Conservation (phyloP, 2,888 invertebrate genomes). For the Eilema depressum region DNA sequence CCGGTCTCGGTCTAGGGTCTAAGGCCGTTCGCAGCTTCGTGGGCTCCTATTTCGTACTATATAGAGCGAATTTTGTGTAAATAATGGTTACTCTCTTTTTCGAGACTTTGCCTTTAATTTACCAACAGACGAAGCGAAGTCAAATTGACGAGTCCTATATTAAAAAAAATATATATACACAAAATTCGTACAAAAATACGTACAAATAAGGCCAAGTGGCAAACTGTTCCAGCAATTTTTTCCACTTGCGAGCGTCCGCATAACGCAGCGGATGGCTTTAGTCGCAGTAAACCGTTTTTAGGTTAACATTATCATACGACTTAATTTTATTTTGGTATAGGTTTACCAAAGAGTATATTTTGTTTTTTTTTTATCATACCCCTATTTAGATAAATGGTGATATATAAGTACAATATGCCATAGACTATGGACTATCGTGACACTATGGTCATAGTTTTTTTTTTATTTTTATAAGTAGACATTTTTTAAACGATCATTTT, state of each 20-base stretch:
- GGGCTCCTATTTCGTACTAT: not conserved
- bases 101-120: too few species aligned
- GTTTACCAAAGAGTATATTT: slow-evolving; percentile 68
- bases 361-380: slow-evolving; percentile 37
- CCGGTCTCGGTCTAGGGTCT: not conserved
- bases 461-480: slow-evolving; percentile 63
- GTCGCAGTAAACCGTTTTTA: slow-evolving; percentile 22
- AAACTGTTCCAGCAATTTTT: too few species aligned
- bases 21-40: not conserved
- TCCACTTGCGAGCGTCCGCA: not conserved
- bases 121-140: too few species aligned
- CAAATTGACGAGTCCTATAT: too few species aligned
- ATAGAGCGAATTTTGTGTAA: too few species aligned
- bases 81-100: too few species aligned
- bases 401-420: slow-evolving; percentile 75
- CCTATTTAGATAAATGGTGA: slow-evolving; percentile 62
- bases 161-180: too few species aligned
- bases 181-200: too few species aligned
- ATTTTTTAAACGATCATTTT: slow-evolving; percentile 50
- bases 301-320: slow-evolving; percentile 44
- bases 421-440: slow-evolving; percentile 61
- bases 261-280: not conserved
- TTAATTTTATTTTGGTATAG: slow-evolving; percentile 58
- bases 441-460: slow-evolving; percentile 51
- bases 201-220: too few species aligned